These are phyloP conservation scores for Sebastes matsubarae DNA, from an alignment of 2,797 vertebrate species.

Conservation along the genomic window DNA sequence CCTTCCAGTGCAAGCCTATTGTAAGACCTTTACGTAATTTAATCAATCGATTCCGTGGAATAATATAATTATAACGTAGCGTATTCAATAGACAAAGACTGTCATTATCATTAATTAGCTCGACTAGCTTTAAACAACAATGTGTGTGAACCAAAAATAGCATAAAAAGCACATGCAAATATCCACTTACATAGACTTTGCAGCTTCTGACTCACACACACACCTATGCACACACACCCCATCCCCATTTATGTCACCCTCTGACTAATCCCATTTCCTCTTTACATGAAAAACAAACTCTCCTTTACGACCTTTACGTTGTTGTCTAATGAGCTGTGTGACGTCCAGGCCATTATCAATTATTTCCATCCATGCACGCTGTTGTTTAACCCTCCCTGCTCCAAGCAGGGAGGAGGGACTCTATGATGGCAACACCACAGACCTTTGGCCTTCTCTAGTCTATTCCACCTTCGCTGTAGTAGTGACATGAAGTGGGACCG, in stretches of 20 bases:
- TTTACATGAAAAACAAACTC: conserved; percentile 49
- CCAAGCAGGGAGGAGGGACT: conserved; percentile 10
- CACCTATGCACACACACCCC: not conserved
- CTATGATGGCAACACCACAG: not conserved
- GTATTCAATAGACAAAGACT: not conserved
- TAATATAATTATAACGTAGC: not conserved
- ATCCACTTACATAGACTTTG: conserved; percentile 14
- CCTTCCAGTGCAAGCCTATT: not conserved
- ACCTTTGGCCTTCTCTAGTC: conserved; percentile 44
- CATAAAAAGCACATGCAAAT: conserved; percentile 2
- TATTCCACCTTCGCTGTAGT: conserved; percentile 43
- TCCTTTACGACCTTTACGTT: conserved; percentile 56
- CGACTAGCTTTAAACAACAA: not conserved
- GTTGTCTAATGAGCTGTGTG: conserved; percentile 57
- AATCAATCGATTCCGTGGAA: not conserved
- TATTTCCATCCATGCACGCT: conserved; percentile 50
- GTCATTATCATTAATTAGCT: not conserved
- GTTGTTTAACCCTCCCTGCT: conserved; percentile 21
- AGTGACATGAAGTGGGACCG: conserved; percentile 21
- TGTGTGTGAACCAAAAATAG: not conserved
- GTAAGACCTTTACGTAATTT: not conserved
- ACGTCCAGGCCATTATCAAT: conserved; percentile 60
- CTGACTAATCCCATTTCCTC: conserved; percentile 69
- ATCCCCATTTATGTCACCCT: conserved; percentile 35
- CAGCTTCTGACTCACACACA: not conserved